Evolutionary conservation across 2,888 invertebrate genomes (phyloP), one percentile per base, ranked within the genome.

Genomic region (Camptogramma bilineatum): DNA sequence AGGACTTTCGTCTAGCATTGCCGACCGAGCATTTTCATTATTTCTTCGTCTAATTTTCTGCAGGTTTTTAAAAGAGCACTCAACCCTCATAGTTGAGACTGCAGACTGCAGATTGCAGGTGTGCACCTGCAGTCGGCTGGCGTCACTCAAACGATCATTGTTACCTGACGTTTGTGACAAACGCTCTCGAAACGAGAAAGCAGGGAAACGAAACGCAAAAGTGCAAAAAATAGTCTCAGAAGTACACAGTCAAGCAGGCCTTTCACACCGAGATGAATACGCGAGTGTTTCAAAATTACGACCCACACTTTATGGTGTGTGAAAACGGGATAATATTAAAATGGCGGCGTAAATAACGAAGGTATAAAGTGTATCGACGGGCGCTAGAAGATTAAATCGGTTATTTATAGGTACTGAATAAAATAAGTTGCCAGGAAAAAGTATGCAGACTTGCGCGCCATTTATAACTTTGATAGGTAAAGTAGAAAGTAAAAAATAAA

Each of bases 101-200:
- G 39, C 75, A 65, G 57, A 56, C 66, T 64, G 28, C 75, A 65
- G 57, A 56, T 66, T 64, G 28, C 55, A 75, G 53, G 59, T 68
- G 62, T 53, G 75, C 69, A 79, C 79, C 70, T 53, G 66, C 59
- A 79, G 81, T 77, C 79, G 71, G 71, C 78, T 71, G 70, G 73
- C 76, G 77, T 77, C 79, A 79, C 84, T 89, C 85, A 88, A 90
- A 90, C 88, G 88, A 85, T 84, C 86, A 89, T 88, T 90, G 90
- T 90, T 80, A 74, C 73, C 68, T 70, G 75, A 78, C 81, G 78
- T 69, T 73, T 84, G 84, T 84, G 75, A 81, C 82, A 83, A 86
- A 85, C 81, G 79, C 79, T 79, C 83, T 82, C 76, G 74, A 77
- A 82, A 79, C 72, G 73, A 67, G 68, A 77, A 76, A 77, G 77